Conservation (phyloP, 2,888 invertebrate species). For the Aromia moschata region DNA sequence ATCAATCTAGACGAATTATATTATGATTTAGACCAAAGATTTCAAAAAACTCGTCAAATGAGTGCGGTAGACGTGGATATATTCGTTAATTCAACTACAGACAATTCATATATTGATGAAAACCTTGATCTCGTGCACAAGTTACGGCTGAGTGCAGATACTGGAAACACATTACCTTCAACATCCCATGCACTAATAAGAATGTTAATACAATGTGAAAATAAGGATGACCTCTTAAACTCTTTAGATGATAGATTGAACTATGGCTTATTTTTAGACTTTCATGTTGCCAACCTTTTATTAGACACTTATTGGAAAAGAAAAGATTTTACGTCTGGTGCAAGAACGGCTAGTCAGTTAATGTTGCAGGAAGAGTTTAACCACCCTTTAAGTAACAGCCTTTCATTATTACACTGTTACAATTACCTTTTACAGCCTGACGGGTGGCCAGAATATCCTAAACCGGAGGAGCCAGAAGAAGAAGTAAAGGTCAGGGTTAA, state of each 20-base stretch:
- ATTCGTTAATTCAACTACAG: constrained; percentile 75
- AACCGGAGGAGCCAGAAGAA: constrained; percentile 61
- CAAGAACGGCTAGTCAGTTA: constrained; percentile 77
- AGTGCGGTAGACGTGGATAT: constrained; percentile 86
- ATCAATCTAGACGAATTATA: constrained; percentile 76
- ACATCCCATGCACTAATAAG: constrained; percentile 84
- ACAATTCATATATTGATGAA: constrained; percentile 73
- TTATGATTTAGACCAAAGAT: constrained; percentile 74
- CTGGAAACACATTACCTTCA: constrained; percentile 77
- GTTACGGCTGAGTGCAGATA: constrained; percentile 77
- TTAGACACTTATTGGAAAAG: constrained; percentile 80
- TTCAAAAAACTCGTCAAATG: constrained; percentile 69
- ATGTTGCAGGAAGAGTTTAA: constrained; percentile 91
- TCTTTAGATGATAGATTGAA: constrained; percentile 83
- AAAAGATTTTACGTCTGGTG: constrained; percentile 75
- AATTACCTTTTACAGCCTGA: constrained; percentile 71
- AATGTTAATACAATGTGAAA: constrained; percentile 66
- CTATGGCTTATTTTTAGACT: constrained; percentile 92
- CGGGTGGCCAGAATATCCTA: constrained; percentile 60
- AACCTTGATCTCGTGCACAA: constrained; percentile 76
- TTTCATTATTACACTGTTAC: constrained; percentile 80
- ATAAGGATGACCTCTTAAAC: constrained; percentile 72
- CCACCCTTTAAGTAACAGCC: constrained; percentile 73
- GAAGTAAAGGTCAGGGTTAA: constrained; percentile 70
- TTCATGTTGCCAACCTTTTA: constrained; percentile 79